A percentile compares a stretch with the other conserved stretches of the same genome.
Conservation (phyloP, 2,888 invertebrate genomes). For the Anaspis maculata region DNA sequence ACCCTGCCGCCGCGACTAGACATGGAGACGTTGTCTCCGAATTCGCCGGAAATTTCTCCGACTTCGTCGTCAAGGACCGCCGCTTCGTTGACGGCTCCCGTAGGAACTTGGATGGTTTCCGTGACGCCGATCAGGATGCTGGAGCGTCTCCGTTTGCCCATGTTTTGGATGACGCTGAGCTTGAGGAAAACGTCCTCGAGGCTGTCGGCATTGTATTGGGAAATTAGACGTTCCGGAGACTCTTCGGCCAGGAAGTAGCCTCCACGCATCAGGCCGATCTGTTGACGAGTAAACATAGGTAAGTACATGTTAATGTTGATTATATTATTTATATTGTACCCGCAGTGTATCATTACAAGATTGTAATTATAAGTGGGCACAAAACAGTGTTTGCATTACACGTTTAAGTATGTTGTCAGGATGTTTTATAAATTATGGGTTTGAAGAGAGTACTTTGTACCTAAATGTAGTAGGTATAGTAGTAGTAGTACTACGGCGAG, state of each 20-base stretch:
- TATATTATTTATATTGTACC: too few species aligned
- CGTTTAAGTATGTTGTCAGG: too few species aligned
- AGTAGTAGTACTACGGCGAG: too few species aligned
- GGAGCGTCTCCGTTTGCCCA: slow-evolving; percentile 70
- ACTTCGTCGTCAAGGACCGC: slow-evolving; percentile 58
- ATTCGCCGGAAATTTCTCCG: slow-evolving; percentile 77
- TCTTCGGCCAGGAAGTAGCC: slow-evolving; percentile 80
- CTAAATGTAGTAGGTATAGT: too few species aligned
- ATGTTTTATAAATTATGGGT: too few species aligned
- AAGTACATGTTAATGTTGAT: too few species aligned
- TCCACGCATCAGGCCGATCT: slow-evolving; percentile 79
- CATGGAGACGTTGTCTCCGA: slow-evolving; percentile 78
- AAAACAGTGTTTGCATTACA: too few species aligned
- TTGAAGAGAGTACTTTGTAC: too few species aligned
- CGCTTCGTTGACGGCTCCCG: slow-evolving; percentile 49
- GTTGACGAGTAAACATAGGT: too few species aligned
- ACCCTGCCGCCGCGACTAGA: slow-evolving; percentile 57
- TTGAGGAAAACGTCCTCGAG: slow-evolving; percentile 77
- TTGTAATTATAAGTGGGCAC: too few species aligned
- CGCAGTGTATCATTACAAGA: too few species aligned
- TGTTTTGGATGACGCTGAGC: slow-evolving; percentile 70
- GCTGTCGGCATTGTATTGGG: slow-evolving; percentile 62
- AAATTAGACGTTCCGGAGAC: slow-evolving; percentile 62
- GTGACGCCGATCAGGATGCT: slow-evolving; percentile 72
- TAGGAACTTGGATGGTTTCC: slow-evolving; percentile 56